phyloP scores from a whole-genome alignment of 2,888 invertebrate species.

The Keiferia lycopersicella region DNA sequence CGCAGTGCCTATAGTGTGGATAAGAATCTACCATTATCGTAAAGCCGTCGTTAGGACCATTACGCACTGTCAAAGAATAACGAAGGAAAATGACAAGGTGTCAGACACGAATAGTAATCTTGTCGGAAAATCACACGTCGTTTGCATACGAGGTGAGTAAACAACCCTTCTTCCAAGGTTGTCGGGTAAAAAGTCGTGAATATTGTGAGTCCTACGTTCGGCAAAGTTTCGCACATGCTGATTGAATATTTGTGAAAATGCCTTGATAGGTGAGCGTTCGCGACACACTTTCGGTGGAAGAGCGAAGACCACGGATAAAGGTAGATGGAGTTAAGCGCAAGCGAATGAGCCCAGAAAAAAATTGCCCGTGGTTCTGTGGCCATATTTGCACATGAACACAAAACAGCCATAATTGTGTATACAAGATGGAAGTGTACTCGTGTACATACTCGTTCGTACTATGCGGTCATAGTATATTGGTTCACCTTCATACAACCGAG shows the following conservation, averaged over 20 bases:
- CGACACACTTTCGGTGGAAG: conserved; percentile 50
- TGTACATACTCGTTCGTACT: no score
- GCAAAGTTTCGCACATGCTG: conserved; percentile 26
- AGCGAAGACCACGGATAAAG: no score
- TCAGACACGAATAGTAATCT: conserved; percentile 30
- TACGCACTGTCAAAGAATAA: conserved; percentile 8
- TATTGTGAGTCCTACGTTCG: not conserved
- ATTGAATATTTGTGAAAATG: conserved; percentile 51
- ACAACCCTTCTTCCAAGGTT: no score
- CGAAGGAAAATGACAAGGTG: conserved; percentile 4
- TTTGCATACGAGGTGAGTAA: not conserved
- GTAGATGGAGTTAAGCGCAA: no score
- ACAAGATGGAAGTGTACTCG: no score
- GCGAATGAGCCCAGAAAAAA: no score
- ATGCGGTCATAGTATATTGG: no score
- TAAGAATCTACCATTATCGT: not conserved
- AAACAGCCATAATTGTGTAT: no score
- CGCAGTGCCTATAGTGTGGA: no score
- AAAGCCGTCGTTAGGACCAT: conserved; percentile 10
- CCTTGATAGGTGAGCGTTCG: conserved; percentile 38
- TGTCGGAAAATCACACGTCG: not conserved
- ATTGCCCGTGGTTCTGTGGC: no score
- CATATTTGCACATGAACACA: no score
- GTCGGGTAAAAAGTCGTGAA: not conserved
- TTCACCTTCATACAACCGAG: no score